Percentiles rank a stretch among this genome's conserved stretches.
Evolutionary conservation across 1,140 invertebrate genomes (phyloP).

Genomic region (Bombus terrestris): DNA sequence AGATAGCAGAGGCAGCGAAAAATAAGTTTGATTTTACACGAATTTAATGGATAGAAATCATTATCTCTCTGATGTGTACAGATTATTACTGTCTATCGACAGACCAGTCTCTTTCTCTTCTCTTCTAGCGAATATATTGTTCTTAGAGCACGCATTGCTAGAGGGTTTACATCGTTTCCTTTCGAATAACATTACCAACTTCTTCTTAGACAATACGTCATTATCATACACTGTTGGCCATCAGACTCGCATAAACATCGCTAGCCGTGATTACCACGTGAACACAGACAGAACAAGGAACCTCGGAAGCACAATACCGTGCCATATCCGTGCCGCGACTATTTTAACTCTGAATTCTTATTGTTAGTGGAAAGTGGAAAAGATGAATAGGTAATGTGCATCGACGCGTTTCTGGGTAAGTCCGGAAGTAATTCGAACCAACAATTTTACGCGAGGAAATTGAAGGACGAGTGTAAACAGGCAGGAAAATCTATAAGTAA

Average conservation of each 20-base stretch:
- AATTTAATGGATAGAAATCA: neutral
- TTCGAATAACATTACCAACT: neutral
- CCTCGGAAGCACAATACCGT: neutral
- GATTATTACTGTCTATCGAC: neutral
- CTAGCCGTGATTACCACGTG: neutral
- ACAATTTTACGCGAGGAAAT: conserved; percentile 10
- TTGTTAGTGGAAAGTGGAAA: conserved; percentile 3
- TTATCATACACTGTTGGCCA: neutral
- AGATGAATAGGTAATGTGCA: neutral
- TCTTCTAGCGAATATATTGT: neutral
- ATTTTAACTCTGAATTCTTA: conserved; percentile 49
- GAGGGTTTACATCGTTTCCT: neutral
- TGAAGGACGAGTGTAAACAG: neutral
- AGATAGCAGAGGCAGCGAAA: neutral
- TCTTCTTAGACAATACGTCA: neutral
- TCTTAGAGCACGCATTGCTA: too few species aligned
- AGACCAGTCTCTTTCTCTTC: neutral
- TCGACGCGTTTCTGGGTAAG: conserved; percentile 20
- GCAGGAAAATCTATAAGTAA: neutral
- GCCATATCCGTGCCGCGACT: neutral
- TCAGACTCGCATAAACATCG: neutral
- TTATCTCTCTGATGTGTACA: too few species aligned
- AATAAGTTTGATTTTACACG: neutral
- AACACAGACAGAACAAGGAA: neutral
- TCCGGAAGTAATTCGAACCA: conserved; percentile 4